Base-by-base conservation (phyloP, 1,140 invertebrate species). In the Heliothis subflexa region DNA sequence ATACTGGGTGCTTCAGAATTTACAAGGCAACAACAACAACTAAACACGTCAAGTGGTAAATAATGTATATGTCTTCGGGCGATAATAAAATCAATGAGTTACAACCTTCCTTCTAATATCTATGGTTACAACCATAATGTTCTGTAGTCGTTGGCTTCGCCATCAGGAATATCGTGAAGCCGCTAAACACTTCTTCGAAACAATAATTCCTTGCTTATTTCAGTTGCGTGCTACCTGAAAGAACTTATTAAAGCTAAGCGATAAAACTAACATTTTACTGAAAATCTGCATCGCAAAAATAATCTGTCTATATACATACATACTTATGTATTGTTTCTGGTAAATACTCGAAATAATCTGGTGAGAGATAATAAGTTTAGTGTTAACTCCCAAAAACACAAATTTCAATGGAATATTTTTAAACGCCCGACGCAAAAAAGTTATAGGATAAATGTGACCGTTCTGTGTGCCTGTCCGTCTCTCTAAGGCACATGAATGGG, bases 131-230 rank as follows among this genome's bases (percentile, higher is more conserved):
- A 40, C 33, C 33, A 40, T 40, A 40, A 40, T 40, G 33, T 40
- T 40, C 21, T 59, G 33, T 10, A 62, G 14, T 62, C 61, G 33
- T 40, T 40, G 33, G 52, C 45, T 21, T 52, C 47, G 68, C 14
- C 16, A 55, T 12, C 50, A 54, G 68, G 28, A 70, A 52, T 71
- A 55, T 40, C 68, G 68, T 70, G 66, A 11, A 25, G 68, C 68
- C 70, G 55, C 21, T 49, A 45, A 76, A 57, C 59, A 76, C n/a
- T 79, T 82, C 81, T 79, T 77, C 72, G 80, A 75, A 81, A 61
- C 71, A 21, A 50, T 79, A 70, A 79, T 79, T 79, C 79, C 74
- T 79, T 73, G 13, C 40, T 73, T 14, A 68, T 76, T 66, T 77
- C 64, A 55, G 50, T 82, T 54, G 64, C 77, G 80, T 78, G 77